Conservation (phyloP, 2,113 vertebrate genomes). For the Pygoscelis adeliae region DNA sequence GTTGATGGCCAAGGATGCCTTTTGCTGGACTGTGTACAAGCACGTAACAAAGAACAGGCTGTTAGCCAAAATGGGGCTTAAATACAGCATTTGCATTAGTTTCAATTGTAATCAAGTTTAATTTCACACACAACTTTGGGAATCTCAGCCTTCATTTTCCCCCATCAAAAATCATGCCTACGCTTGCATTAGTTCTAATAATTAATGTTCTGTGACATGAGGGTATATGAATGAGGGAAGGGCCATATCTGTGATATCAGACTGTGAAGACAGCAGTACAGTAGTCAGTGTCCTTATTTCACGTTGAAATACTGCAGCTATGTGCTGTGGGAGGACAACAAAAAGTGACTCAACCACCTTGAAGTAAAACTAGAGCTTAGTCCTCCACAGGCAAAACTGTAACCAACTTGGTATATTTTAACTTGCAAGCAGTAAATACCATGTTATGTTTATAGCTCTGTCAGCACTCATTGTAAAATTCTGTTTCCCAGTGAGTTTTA, state of each 20-base stretch:
- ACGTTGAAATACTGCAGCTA: neutral
- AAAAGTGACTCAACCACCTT: neutral
- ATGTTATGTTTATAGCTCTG: neutral
- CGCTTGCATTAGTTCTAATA: neutral
- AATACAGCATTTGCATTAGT: neutral
- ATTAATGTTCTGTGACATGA: neutral
- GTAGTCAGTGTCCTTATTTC: neutral
- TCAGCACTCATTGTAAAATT: neutral
- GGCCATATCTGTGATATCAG: neutral
- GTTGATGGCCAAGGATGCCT: neutral
- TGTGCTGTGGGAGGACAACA: neutral
- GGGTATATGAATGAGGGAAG: neutral
- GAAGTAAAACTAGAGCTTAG: neutral
- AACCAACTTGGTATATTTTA: neutral
- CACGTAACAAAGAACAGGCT: neutral
- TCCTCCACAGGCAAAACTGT: neutral
- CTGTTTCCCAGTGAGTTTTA: neutral
- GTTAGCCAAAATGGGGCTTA: neutral
- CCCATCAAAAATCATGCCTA: neutral
- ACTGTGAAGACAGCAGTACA: neutral
- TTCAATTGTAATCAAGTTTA: neutral
- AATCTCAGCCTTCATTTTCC: neutral
- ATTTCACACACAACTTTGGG: neutral
- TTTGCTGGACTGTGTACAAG: neutral
- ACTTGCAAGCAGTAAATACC: neutral